A percentile compares a stretch with the other conserved stretches of the same genome.
Evolutionary conservation across 1,140 invertebrate species (phyloP).

Genomic region (Centruroides sculpturatus): DNA sequence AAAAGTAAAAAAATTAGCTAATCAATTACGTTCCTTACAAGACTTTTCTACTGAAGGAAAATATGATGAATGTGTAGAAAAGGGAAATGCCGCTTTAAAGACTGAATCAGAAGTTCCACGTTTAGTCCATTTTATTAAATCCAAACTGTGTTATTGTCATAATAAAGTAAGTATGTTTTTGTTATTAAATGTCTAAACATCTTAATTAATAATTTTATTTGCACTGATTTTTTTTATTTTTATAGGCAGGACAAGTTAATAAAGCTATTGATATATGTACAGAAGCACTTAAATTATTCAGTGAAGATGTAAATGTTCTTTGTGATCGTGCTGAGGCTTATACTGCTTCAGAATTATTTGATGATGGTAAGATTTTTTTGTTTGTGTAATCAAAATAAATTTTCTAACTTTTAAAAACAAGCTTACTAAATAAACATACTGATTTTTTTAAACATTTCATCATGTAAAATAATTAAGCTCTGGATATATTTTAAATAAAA

Average conservation of each 20-base stretch:
- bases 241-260: slow-evolving; percentile 40
- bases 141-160: slow-evolving; percentile 30
- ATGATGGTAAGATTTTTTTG: slow-evolving; percentile 52
- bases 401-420: background rate
- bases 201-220: slow-evolving; percentile 44
- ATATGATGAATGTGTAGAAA: slow-evolving; percentile 56
- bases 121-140: slow-evolving; percentile 56
- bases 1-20: slow-evolving; percentile 90
- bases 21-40: slow-evolving; percentile 61
- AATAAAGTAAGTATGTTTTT: slow-evolving; percentile 18
- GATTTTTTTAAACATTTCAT: too few species aligned
- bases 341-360: slow-evolving; percentile 74
- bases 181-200: too few species aligned
- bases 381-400: background rate
- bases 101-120: slow-evolving; percentile 52
- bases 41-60: slow-evolving; percentile 48
- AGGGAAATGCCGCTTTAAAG: slow-evolving; percentile 46
- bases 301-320: slow-evolving; percentile 56
- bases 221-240: too few species aligned
- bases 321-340: slow-evolving; percentile 89
- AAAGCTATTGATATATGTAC: slow-evolving; percentile 60
- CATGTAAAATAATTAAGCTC: too few species aligned
- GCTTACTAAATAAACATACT: too few species aligned
- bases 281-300: slow-evolving; percentile 56
- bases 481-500: too few species aligned